phyloP scores from a whole-genome alignment of 1,140 invertebrate genomes.

The Daktulosphaira vitifoliae region DNA sequence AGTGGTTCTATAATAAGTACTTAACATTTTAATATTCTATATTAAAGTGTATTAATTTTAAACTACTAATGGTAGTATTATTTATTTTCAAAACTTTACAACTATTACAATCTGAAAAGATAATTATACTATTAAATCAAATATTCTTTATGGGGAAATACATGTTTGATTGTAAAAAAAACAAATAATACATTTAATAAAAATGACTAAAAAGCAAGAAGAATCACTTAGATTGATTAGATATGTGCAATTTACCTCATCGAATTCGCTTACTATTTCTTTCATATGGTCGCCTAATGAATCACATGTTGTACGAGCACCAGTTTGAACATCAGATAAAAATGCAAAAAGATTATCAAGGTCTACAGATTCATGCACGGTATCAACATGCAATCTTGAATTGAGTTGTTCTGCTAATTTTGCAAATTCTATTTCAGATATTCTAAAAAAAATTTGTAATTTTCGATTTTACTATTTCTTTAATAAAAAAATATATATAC shows the following conservation, averaged over 20 bases:
- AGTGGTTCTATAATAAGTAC: too few relatives aligned
- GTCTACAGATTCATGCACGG: constrained; percentile 63
- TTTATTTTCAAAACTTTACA: too few relatives aligned
- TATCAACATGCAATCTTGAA: constrained; percentile 50
- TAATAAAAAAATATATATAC: too few relatives aligned
- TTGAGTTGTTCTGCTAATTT: constrained; percentile 66
- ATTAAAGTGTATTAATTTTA: too few relatives aligned
- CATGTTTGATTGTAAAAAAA: too few relatives aligned
- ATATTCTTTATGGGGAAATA: too few relatives aligned
- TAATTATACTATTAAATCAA: too few relatives aligned
- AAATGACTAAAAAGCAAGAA: neutral
- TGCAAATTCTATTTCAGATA: constrained; percentile 63
- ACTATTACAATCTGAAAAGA: too few relatives aligned
- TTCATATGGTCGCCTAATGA: constrained; percentile 78
- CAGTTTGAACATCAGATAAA: constrained; percentile 66
- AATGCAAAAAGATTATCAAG: constrained; percentile 91
- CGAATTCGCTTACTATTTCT: constrained; percentile 66
- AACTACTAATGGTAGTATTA: too few relatives aligned
- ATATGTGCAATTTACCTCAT: constrained; percentile 48
- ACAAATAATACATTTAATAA: too few relatives aligned
- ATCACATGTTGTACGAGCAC: constrained; percentile 62
- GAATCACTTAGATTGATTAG: neutral
- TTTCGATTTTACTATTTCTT: neutral
- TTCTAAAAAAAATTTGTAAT: constrained; percentile 46
- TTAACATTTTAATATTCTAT: too few relatives aligned